Percentiles rank a stretch among this genome's conserved stretches.
phyloP scores from a whole-genome alignment of 2,113 vertebrate genomes.

The Gorsachius goisagi region DNA sequence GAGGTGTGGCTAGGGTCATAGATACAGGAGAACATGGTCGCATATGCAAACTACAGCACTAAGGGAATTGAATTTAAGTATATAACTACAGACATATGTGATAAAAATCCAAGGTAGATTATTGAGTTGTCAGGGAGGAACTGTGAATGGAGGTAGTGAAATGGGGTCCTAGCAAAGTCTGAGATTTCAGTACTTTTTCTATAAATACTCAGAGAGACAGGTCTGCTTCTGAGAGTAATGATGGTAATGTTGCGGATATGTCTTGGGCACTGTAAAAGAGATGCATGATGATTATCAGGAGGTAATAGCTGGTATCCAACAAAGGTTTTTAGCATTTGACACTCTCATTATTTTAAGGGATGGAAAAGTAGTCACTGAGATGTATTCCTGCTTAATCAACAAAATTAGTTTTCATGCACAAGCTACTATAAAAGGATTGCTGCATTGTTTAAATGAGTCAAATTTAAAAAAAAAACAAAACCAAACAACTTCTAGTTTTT shows the following conservation, averaged over 20 bases:
- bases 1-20: not conserved
- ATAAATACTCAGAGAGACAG: not conserved
- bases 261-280: not conserved
- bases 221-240: not conserved
- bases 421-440: not conserved
- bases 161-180: not conserved
- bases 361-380: not conserved
- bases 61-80: not conserved
- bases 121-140: not conserved
- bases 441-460: slow-evolving; percentile 43
- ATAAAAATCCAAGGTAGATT: not conserved
- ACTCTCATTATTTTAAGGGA: not conserved
- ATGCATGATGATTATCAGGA: not conserved
- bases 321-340: not conserved
- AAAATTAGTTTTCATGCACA: slow-evolving; percentile 40
- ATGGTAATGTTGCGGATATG: not conserved
- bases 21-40: not conserved
- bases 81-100: not conserved
- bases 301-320: not conserved
- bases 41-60: not conserved
- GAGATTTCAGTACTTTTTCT: not conserved
- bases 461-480: not conserved
- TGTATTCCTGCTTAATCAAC: slow-evolving; percentile 35
- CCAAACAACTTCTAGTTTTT: not conserved
- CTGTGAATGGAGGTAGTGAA: not conserved